Base-by-base conservation (phyloP, 2,888 invertebrate genomes). In the Ectropis crepuscularia region DNA sequence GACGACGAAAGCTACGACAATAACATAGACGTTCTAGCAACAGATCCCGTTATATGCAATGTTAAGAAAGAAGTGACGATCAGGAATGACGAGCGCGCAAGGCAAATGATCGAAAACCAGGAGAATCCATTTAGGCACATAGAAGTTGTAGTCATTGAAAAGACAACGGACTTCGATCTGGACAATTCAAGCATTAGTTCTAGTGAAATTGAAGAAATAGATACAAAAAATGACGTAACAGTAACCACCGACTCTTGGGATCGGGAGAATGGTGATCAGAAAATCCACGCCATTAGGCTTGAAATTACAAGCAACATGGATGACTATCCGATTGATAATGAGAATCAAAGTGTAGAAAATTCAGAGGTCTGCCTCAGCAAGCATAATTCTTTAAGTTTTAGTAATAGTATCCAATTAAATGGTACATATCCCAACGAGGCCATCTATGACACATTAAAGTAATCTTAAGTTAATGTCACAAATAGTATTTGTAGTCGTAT, bases 391-490 rank as follows among this genome's bases (percentile, higher is more conserved):
- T 84, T 92, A 83, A 91, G 90, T 81, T 92, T 92, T 86, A 92
- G 92, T 74, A 92, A 92, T 85, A 92, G 92, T 77, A 92, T 92
- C 80, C 92, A 92, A 81, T 86, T 92, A 79, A 92, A 92, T 88
- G 92, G 92, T 89, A 91, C 90, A 86, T 92, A 92, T 85, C 90
- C 92, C 85, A 91, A 85, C 88, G 92, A 92, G 85, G 92, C 92
- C 90, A 92, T 92, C 80, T 92, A 92, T 71, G 92, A 92, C 89
- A 92, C 92, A 71, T 88, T 92, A 84, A 92, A 92, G 74, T 92
- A 92, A 81, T 68, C 72, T 67, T 64, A 71, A 58, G 43, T 59
- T 62, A 54, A 54, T 45, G 53, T 68, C 66, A 67, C 79, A 72
- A 76, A 70, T 71, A 70, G 78, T 71, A 68, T 75, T 74, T 77